Percentiles rank a stretch among this genome's conserved stretches.
Conservation (phyloP, 2,797 vertebrate species). For the Cossypha polioptera region DNA sequence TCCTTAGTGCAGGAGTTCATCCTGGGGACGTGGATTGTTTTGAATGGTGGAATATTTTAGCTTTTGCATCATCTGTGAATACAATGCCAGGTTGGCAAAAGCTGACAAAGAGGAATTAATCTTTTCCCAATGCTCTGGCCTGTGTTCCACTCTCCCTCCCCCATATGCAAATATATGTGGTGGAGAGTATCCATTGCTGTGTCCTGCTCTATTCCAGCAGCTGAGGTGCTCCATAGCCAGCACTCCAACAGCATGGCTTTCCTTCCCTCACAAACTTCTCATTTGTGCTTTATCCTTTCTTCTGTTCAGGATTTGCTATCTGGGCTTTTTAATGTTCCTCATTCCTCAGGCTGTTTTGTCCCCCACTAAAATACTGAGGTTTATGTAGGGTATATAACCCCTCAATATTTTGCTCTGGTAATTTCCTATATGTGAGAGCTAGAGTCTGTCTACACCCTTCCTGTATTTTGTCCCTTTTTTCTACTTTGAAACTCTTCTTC, state of each 20-base stretch:
- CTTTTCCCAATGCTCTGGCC: not conserved
- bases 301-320: not conserved
- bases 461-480: not conserved
- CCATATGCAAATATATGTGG: fast-evolving
- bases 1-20: not conserved
- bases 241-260: not conserved
- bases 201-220: not conserved
- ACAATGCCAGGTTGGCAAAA: not conserved
- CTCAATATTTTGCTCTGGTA: not conserved
- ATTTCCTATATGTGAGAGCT: not conserved
- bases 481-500: not conserved
- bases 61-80: not conserved
- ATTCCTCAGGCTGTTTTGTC: not conserved
- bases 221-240: not conserved
- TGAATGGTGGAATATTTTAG: not conserved
- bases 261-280: not conserved
- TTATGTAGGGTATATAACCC: not conserved
- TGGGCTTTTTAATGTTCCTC: not conserved
- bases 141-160: not conserved
- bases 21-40: not conserved
- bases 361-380: not conserved
- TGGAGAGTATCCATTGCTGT: not conserved
- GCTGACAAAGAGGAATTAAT: not conserved
- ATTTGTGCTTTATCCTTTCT: not conserved
- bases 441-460: not conserved